Evolutionary conservation across 2,797 vertebrate species (phyloP).

Genomic region (Falco peregrinus): DNA sequence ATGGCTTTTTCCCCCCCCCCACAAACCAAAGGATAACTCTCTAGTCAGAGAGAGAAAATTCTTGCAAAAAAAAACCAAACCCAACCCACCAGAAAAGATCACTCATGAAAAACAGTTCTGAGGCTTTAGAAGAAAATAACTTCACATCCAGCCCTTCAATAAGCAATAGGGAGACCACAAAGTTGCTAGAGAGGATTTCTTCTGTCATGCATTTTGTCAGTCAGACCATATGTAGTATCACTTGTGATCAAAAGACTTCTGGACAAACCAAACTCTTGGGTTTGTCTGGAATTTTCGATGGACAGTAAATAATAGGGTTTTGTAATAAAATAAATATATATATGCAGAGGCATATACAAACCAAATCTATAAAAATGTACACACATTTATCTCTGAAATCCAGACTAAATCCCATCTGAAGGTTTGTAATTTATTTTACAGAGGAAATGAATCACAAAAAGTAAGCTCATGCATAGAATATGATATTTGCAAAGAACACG

Average conservation of each 20-base stretch:
- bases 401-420: slow-evolving; percentile 41
- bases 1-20: not conserved
- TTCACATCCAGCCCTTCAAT: not conserved
- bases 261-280: not conserved
- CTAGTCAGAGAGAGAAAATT: not conserved
- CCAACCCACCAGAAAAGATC: not conserved
- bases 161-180: not conserved
- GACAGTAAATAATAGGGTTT: slow-evolving; percentile 19
- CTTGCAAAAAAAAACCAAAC: not conserved
- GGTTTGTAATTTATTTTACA: slow-evolving; percentile 59
- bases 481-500: slow-evolving; percentile 54
- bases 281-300: slow-evolving; percentile 1
- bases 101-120: not conserved
- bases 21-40: not conserved
- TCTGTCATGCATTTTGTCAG: not conserved
- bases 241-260: slow-evolving; percentile 5
- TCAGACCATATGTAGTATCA: not conserved
- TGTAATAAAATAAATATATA: slow-evolving; percentile 51
- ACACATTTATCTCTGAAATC: slow-evolving; percentile 60
- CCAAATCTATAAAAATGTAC: slow-evolving; percentile 17
- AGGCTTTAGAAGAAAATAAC: not conserved
- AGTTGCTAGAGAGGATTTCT: not conserved
- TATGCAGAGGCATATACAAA: not conserved
- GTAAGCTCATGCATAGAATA: slow-evolving; percentile 22
- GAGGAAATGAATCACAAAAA: slow-evolving; percentile 32